Conservation (phyloP, 1,140 invertebrate genomes). For the Lethrus apterus region DNA sequence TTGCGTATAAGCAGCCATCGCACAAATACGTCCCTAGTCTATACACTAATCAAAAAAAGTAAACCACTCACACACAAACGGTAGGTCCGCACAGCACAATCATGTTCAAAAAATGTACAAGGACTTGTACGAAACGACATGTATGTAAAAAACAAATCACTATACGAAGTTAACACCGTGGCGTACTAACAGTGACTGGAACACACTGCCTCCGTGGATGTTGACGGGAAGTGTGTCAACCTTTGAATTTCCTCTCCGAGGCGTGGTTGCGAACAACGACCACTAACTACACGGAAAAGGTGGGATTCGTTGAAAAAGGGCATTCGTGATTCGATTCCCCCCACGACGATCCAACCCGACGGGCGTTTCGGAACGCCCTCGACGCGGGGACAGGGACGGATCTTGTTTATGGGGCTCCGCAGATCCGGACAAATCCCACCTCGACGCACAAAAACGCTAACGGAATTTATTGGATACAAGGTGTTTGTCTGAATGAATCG, state of each 20-base stretch:
- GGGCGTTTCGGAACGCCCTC: conserved; percentile 20
- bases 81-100: conserved; percentile 23
- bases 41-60: conserved; percentile 3
- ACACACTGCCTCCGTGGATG: conserved; percentile 2
- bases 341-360: conserved; percentile 18
- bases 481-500: conserved; percentile 43
- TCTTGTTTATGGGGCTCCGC: conserved; percentile 40
- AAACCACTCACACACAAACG: conserved; percentile 26
- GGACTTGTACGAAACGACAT: conserved; percentile 27
- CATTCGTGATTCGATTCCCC: conserved; percentile 23
- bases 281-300: conserved; percentile 35
- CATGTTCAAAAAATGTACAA: conserved; percentile 27
- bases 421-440: conserved; percentile 42
- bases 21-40: conserved; percentile 18
- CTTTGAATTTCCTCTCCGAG: conserved; percentile 17
- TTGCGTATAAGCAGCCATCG: conserved; percentile 74
- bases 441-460: conserved; percentile 39
- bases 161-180: conserved; percentile 29
- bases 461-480: conserved; percentile 45
- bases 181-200: conserved; percentile 37
- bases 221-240: conserved; percentile 21
- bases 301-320: conserved; percentile 20
- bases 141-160: conserved; percentile 41
- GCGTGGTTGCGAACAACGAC: conserved; percentile 25
- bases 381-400: conserved; percentile 23